phyloP scores from a whole-genome alignment of 2,888 invertebrate genomes.

The Lampropteryx suffumata region DNA sequence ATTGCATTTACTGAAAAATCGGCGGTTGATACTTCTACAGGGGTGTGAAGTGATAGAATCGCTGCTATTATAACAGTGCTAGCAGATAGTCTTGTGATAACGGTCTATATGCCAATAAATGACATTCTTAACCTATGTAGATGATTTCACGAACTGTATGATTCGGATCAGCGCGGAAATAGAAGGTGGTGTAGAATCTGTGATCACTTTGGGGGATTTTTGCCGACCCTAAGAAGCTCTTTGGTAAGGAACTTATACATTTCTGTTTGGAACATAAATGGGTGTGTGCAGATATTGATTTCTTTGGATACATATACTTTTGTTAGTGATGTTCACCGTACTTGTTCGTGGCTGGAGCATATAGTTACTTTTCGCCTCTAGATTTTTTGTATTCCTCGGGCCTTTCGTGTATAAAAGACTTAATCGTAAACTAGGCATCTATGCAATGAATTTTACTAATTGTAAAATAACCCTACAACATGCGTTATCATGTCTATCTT shows the following conservation, averaged over 20 bases:
- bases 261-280: slow-evolving; percentile 7
- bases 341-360: slow-evolving; percentile 12
- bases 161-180: not conserved
- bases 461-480: no score
- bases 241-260: not conserved
- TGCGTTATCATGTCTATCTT: no score
- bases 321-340: slow-evolving; percentile 7
- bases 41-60: slow-evolving; percentile 13
- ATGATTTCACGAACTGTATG: not conserved
- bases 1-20: slow-evolving; percentile 3
- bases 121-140: not conserved
- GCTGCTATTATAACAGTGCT: not conserved
- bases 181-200: not conserved
- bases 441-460: no score
- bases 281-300: not conserved
- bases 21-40: slow-evolving; percentile 5
- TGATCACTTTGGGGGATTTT: slow-evolving; percentile 2
- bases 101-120: not conserved
- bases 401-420: no score
- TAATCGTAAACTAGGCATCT: no score
- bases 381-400: no score
- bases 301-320: slow-evolving; percentile 5
- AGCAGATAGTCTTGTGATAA: not conserved
- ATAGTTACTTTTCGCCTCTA: no score
- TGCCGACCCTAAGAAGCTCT: not conserved